These are phyloP conservation scores for Eumerus sabulonum DNA, from an alignment of 2,888 invertebrate genomes.

Conservation along the genomic window DNA sequence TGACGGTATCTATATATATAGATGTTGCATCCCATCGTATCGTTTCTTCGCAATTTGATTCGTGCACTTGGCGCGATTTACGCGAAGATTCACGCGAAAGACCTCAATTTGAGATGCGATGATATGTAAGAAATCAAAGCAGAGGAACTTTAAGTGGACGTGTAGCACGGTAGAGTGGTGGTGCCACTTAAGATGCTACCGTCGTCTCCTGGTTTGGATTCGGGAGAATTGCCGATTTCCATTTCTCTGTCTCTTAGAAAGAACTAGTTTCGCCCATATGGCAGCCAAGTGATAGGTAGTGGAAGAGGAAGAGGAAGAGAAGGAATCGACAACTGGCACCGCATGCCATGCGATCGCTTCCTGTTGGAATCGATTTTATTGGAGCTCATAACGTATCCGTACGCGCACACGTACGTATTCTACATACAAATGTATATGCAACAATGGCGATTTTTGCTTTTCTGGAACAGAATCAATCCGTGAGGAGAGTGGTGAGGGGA, in stretches of 20 bases:
- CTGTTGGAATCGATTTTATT: conserved; percentile 63
- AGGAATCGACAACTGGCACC: conserved; percentile 43
- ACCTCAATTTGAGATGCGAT: conserved; percentile 59
- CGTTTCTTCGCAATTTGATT: conserved; percentile 20
- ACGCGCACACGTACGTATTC: conserved; percentile 29
- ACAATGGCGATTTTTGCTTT: conserved; percentile 46
- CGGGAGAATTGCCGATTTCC: background rate
- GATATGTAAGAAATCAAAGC: conserved; percentile 31
- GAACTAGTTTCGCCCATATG: conserved; percentile 40
- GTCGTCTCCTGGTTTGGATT: conserved; percentile 12
- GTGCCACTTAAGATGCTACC: conserved; percentile 39
- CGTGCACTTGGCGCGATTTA: background rate
- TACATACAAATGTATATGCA: too few species aligned
- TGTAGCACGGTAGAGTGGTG: conserved; percentile 48
- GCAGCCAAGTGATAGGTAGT: background rate
- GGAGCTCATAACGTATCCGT: too few species aligned
- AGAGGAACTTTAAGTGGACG: too few species aligned
- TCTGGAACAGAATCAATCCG: conserved; percentile 43
- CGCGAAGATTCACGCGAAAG: conserved; percentile 28
- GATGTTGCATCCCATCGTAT: too few species aligned
- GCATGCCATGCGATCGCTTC: conserved; percentile 61
- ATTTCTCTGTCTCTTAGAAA: conserved; percentile 11
- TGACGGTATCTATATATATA: background rate
- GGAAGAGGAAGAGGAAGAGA: conserved; percentile 6
- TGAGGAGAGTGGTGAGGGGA: conserved; percentile 60